Percentiles rank a stretch among this genome's conserved stretches.
Evolutionary conservation across 2,888 invertebrate genomes (phyloP).

Genomic region (Heliconius aoede): DNA sequence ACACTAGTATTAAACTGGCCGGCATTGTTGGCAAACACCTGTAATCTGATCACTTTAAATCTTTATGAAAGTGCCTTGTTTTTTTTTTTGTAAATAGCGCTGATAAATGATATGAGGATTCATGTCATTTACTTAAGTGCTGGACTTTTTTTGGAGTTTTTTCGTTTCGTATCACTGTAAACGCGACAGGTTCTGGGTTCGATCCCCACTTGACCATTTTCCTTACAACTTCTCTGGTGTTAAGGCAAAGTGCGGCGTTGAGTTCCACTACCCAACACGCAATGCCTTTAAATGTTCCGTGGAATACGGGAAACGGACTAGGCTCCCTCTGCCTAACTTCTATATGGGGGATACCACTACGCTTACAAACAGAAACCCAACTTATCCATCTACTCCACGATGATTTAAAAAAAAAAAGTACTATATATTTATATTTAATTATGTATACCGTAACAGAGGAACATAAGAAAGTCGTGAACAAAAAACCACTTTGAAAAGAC

Average conservation of each 20-base stretch:
- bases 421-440: neutral
- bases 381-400: neutral
- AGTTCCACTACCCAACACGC: no score
- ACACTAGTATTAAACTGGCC: slow-evolving; percentile 1
- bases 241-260: no score
- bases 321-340: no score
- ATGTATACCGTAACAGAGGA: neutral
- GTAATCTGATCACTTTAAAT: slow-evolving; percentile 24
- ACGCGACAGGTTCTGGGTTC: no score
- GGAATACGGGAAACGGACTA: no score
- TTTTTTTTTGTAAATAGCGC: slow-evolving; percentile 1
- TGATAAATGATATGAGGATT: neutral
- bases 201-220: no score
- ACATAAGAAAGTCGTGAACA: neutral
- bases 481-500: neutral
- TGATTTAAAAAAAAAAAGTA: neutral
- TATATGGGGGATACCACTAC: neutral
- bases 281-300: no score
- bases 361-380: neutral
- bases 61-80: neutral
- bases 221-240: no score
- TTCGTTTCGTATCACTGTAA: no score
- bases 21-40: slow-evolving; percentile 16
- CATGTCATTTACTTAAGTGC: neutral
- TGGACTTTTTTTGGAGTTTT: no score